phyloP scores from a whole-genome alignment of 2,113 vertebrate genomes.

The Camelus dromedarius region DNA sequence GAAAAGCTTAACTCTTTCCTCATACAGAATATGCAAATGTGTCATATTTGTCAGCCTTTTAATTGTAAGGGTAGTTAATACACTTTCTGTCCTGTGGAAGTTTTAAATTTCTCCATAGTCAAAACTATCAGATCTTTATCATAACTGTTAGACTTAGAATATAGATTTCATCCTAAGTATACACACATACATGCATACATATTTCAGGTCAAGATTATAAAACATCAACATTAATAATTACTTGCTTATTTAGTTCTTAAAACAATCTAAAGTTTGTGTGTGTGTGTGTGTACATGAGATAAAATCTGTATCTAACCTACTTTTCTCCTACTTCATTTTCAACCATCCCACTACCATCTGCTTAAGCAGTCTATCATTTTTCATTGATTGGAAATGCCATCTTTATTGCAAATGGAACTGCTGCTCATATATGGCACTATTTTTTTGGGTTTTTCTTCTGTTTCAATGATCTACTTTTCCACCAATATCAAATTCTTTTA shows the following conservation, averaged over 20 bases:
- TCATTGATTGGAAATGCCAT: background rate
- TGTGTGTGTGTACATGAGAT: background rate
- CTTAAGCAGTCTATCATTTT: background rate
- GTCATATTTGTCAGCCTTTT: background rate
- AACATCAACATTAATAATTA: background rate
- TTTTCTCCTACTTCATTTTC: background rate
- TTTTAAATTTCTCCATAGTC: background rate
- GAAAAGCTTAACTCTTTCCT: background rate
- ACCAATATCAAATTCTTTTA: background rate
- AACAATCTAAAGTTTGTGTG: background rate
- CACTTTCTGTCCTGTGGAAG: background rate
- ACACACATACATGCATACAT: background rate
- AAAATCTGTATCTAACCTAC: background rate
- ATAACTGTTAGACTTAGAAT: background rate
- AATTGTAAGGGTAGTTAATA: background rate
- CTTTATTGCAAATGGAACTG: background rate
- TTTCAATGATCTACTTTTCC: background rate
- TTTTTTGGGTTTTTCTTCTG: background rate
- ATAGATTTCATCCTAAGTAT: background rate
- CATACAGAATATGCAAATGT: background rate
- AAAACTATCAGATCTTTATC: background rate
- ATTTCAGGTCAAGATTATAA: conserved; percentile 18
- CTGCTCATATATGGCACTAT: background rate
- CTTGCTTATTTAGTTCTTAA: background rate
- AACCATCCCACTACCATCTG: background rate